Evolutionary conservation across 1,140 invertebrate species (phyloP), one percentile per base, ranked within the genome.

Genomic region (Aethina tumida): DNA sequence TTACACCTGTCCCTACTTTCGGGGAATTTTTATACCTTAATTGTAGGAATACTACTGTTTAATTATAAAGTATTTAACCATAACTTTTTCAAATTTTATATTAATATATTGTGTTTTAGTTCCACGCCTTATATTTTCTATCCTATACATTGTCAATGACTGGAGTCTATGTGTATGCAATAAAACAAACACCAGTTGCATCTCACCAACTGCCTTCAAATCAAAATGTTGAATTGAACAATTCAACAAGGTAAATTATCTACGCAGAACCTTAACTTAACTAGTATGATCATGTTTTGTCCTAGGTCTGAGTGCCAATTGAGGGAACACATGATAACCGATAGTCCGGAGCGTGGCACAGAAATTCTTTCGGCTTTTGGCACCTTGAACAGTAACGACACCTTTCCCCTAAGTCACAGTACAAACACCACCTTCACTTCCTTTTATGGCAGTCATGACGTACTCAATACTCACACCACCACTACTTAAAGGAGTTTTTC

Each of bases 1-100:
- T 64, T 89, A 47, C 89, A 91, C 58, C 64, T 93, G 10, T 81
- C 84, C 4, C 73, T 91, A 36, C 64, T 92, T 15, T 84, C 86
- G 1, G 75, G 87, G 0, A 86, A 91, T 64, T 90, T 88, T 58
- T 91, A 89, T 62, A 79, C 85, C 21, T 70, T 90, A 22, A 70
- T 92, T 35, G 70, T 78, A 40, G 85, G 86, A 45, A 78, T 90
- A 52, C 71, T 81, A 48, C 68, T 88, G 40, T 87, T 89, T 60
- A 74, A 83, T 37, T 88, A 86, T 62, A 79, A 85, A 71, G 86
- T 89, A 64, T 65, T 58, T 56, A 28, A 26, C 13, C 44, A 13
- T 37, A 30, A 34, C 18, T n/a, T 6, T 4, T 8, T 36, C 2
- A 12, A 13, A 14, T 21, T 9, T 15, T 26, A 16, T n/a, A 10